phyloP scores from a whole-genome alignment of 2,113 vertebrate species.

The Furnarius figulus region DNA sequence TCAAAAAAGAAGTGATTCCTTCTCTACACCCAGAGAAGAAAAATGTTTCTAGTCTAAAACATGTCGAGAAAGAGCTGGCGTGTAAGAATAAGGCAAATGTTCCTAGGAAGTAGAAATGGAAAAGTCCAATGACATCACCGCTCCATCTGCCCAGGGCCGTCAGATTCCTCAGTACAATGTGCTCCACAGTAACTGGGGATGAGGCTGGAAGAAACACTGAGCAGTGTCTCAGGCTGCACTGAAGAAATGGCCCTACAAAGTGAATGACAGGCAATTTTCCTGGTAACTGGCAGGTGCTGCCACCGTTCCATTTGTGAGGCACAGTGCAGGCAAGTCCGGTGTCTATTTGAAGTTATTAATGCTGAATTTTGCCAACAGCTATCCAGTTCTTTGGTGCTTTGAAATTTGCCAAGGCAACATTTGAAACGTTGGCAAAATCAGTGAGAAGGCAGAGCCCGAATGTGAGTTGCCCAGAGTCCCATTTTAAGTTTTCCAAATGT shows the following conservation, averaged over 20 bases:
- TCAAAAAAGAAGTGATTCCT: conserved; percentile 77
- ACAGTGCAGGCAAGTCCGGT: not conserved
- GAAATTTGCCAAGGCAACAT: not conserved
- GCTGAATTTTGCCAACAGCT: not conserved
- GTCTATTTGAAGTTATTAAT: not conserved
- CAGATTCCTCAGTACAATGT: conserved; percentile 49
- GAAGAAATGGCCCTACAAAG: not conserved
- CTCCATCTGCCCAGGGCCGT: conserved; percentile 47
- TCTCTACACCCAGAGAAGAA: conserved; percentile 49
- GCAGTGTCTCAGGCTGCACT: not conserved
- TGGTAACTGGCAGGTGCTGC: not conserved
- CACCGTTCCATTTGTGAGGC: not conserved
- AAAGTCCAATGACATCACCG: conserved; percentile 47
- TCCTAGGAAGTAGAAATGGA: conserved; percentile 61
- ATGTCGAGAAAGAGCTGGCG: conserved; percentile 60
- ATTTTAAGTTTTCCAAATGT: not conserved
- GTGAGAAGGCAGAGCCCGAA: not conserved
- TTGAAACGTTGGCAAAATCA: not conserved
- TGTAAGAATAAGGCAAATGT: conserved; percentile 60
- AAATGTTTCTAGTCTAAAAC: conserved; percentile 71
- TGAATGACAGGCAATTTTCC: not conserved
- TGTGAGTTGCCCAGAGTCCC: not conserved
- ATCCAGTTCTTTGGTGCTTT: not conserved
- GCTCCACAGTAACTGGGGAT: conserved; percentile 32
- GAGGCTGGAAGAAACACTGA: not conserved